A percentile compares a stretch with the other conserved stretches of the same genome.
Conservation (phyloP, 2,888 invertebrate species). For the Volucella bombylans region DNA sequence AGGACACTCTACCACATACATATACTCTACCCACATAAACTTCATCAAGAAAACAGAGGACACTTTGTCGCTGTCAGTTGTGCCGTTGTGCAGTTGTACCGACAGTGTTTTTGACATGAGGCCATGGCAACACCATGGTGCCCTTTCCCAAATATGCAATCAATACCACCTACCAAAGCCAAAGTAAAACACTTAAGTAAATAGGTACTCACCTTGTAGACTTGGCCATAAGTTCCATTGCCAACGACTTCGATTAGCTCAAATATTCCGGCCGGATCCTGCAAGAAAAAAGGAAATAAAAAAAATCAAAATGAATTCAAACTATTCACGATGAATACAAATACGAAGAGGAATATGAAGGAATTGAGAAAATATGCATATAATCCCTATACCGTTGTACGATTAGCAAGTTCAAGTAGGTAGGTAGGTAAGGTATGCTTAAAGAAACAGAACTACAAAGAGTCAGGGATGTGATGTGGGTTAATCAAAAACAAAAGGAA, state of each 20-base stretch:
- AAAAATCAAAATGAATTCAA: constrained; percentile 24
- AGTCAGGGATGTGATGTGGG: constrained; percentile 55
- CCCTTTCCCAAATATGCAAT: constrained; percentile 2
- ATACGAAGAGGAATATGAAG: not conserved
- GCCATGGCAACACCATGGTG: constrained; percentile 14
- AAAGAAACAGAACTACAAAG: constrained; percentile 51
- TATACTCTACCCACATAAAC: constrained; percentile 19
- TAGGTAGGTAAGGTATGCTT: too few relatives aligned
- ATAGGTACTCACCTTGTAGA: constrained; percentile 92
- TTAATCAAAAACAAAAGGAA: constrained; percentile 41
- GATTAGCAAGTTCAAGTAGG: constrained; percentile 64
- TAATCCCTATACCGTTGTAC: constrained; percentile 21
- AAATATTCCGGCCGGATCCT: constrained; percentile 99
- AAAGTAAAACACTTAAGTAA: too few relatives aligned
- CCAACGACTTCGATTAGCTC: constrained; percentile 99
- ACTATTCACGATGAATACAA: constrained; percentile 15
- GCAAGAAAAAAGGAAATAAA: constrained; percentile 82
- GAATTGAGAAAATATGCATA: too few relatives aligned
- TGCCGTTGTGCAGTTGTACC: not conserved
- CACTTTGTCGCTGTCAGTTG: constrained; percentile 44
- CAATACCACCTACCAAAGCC: constrained; percentile 10
- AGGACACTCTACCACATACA: constrained; percentile 35
- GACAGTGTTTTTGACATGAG: constrained; percentile 42
- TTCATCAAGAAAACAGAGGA: constrained; percentile 57
- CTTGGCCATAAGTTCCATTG: constrained; percentile 99